Evolutionary conservation across 1,140 invertebrate species (phyloP), one percentile per base, ranked within the genome.

Genomic region (Cardiocondyla obscurior): DNA sequence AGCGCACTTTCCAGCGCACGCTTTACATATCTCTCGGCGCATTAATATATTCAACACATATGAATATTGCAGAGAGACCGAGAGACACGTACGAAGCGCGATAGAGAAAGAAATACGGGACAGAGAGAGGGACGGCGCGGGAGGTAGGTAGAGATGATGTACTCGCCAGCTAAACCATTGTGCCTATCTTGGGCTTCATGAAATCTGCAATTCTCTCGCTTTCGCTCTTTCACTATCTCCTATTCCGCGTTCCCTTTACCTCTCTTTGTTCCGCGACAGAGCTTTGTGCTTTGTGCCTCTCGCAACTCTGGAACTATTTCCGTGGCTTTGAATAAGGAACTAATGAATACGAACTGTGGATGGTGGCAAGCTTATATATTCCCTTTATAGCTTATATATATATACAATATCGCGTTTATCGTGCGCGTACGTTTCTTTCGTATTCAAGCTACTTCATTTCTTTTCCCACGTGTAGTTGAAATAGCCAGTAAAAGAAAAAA

Each of bases 21-120:
- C 76, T 91, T 91, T 91, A 90, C 90, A 91, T 93, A 93, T 93
- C 90, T 93, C 91, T 89, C 81, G 70, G 87, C 85, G 90, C 89
- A 93, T 93, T 94, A 94, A 94, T 94, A 94, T 94, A 94, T 93
- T 94, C 93, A 94, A 90, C 92, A 89, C 89, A 90, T 93, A 94
- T 93, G 93, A 93, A 94, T 94, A 93, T 94, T 91, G 89, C 89
- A 58, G 65, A 65, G 74, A 46, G 65, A 79, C 51, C 62, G 57
- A 87, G 85, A 86, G 70, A 69, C 19, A 64, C 74, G 72, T 65
- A 84, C 55, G 70, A 87, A 76, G 53, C 39, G 49, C 49, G 73
- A 42, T 70, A 46, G 81, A 83, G 84, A 86, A 85, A 74, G 85
- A 83, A 82, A 65, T 62, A 55, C 53, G 81, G 51, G 44, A 64